These are phyloP conservation scores for Tangachromis dhanisi DNA, from an alignment of 2,113 vertebrate species.

Conservation along the genomic window DNA sequence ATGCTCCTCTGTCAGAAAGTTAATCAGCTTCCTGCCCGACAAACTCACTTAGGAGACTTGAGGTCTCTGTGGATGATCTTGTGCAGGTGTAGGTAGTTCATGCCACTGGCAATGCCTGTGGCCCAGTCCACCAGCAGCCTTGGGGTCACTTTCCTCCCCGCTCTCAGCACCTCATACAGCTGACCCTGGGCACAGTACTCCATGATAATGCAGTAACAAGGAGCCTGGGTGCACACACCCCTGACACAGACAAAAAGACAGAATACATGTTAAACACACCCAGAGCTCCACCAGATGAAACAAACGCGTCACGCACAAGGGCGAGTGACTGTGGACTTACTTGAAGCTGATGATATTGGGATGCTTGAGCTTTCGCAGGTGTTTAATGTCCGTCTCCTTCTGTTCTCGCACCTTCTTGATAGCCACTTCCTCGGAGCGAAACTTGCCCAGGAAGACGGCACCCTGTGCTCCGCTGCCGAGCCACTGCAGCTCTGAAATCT, in stretches of 20 bases:
- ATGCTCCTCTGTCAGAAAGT: neutral
- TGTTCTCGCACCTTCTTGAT: conserved; percentile 99
- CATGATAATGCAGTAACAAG: conserved; percentile 98
- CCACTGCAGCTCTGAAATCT: conserved; percentile 98
- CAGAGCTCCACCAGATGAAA: neutral
- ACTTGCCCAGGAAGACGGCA: conserved; percentile 94
- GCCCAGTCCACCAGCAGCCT: conserved; percentile 95
- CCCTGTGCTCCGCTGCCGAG: conserved; percentile 95
- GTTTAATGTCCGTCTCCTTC: conserved; percentile 98
- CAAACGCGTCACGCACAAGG: neutral
- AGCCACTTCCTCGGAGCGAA: conserved; percentile 91
- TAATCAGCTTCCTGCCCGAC: neutral
- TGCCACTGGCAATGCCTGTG: conserved; percentile 93
- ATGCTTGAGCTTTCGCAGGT: conserved; percentile 92
- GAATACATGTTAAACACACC: neutral
- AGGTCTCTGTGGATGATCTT: conserved; percentile 99
- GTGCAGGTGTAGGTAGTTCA: conserved; percentile 98
- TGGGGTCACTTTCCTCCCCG: conserved; percentile 87
- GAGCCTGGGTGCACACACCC: conserved; percentile 96
- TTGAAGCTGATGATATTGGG: conserved; percentile 99
- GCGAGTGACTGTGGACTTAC: conserved; percentile 67
- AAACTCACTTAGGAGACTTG: conserved; percentile 94
- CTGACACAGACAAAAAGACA: conserved; percentile 57
- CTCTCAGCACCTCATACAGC: conserved; percentile 92
- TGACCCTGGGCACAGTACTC: conserved; percentile 97